Percentiles rank a stretch among this genome's conserved stretches.
These are phyloP conservation scores for Drosophila barbarae DNA, from an alignment of 2,888 invertebrate species.

Conservation along the genomic window DNA sequence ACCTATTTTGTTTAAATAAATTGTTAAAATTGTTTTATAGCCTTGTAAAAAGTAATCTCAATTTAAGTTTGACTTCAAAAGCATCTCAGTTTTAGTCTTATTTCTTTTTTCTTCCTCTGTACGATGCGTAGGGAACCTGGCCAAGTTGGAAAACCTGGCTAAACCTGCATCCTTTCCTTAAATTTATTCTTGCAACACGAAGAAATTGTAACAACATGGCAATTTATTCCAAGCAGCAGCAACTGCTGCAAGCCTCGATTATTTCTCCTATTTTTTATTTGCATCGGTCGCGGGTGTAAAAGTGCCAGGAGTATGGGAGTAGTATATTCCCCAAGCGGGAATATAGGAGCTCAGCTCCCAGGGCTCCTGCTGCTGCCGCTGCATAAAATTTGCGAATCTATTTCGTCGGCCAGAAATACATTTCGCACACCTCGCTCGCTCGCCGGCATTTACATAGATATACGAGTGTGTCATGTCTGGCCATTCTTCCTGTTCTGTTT, in stretches of 20 bases:
- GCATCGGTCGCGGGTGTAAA: constrained; percentile 38
- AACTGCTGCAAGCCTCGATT: constrained; percentile 40
- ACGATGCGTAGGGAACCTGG: constrained; percentile 25
- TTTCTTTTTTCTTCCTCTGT: background rate
- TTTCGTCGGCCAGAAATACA: constrained; percentile 46
- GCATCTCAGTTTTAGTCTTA: accelerated
- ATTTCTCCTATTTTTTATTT: constrained; percentile 26
- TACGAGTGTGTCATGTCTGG: constrained; percentile 41
- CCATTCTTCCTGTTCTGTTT: constrained; percentile 23
- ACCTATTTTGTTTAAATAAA: background rate
- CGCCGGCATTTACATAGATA: constrained; percentile 37
- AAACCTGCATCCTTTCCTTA: constrained; percentile 56
- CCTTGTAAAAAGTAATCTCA: background rate
- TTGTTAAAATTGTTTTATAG: too few species aligned
- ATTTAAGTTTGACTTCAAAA: background rate
- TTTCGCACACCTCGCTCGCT: constrained; percentile 33
- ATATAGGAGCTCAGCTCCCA: constrained; percentile 16
- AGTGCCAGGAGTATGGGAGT: constrained; percentile 42
- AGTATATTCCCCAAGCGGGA: constrained; percentile 33
- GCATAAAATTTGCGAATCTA: constrained; percentile 64
- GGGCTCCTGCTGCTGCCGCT: constrained; percentile 30
- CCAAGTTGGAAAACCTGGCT: background rate
- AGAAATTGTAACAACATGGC: constrained; percentile 75
- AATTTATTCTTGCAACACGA: constrained; percentile 73
- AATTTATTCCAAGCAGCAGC: constrained; percentile 59